phyloP scores from a whole-genome alignment of 2,797 vertebrate genomes.

The Apogon talboti region DNA sequence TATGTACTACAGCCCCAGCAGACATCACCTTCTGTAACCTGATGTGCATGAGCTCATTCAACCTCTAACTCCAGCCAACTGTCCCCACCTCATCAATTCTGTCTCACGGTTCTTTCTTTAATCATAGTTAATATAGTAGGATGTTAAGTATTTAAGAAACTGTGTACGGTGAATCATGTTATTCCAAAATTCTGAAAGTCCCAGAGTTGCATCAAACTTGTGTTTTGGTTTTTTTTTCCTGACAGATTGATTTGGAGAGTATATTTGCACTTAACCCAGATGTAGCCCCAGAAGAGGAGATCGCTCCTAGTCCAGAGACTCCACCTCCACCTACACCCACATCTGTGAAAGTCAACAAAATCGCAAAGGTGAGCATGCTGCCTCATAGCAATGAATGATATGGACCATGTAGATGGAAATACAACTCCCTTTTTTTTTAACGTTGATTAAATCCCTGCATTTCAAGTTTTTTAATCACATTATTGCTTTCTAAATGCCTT shows the following conservation, averaged over 20 bases:
- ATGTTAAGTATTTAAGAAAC: background rate
- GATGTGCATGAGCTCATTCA: constrained; percentile 19
- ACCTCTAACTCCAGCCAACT: constrained; percentile 11
- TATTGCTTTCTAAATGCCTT: background rate
- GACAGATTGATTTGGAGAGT: constrained; percentile 95
- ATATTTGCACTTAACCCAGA: constrained; percentile 98
- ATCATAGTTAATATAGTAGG: no score
- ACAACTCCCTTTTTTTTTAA: background rate
- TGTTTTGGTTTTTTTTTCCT: constrained; percentile 4
- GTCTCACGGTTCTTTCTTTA: no score
- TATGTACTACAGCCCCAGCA: constrained; percentile 16
- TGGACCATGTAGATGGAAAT: background rate
- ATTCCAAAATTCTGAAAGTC: background rate
- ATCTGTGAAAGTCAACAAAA: constrained; percentile 92
- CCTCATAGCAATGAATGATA: background rate
- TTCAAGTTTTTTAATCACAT: background rate
- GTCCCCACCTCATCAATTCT: background rate
- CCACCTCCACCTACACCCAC: constrained; percentile 88
- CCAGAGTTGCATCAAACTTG: background rate
- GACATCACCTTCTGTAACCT: constrained; percentile 8
- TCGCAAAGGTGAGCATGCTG: constrained; percentile 88
- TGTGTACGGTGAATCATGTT: background rate
- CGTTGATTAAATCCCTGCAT: background rate
- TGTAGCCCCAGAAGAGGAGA: constrained; percentile 93
- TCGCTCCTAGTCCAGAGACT: constrained; percentile 89